Conservation (phyloP, 2,113 vertebrate species). For the Apteryx mantelli region DNA sequence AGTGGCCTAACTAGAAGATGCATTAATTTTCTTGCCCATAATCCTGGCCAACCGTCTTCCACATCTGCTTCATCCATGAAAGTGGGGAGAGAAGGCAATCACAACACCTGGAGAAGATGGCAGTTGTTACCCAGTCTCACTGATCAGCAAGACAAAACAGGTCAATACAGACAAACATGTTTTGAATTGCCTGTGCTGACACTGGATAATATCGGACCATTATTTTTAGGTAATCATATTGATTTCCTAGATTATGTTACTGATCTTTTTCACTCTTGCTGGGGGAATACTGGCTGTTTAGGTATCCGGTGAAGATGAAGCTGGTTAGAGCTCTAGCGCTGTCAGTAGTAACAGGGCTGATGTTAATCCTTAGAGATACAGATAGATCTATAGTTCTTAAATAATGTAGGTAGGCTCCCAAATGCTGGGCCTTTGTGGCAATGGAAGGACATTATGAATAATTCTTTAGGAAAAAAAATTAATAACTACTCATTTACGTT, state of each 20-base stretch:
- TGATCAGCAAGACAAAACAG: neutral
- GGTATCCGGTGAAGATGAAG: neutral
- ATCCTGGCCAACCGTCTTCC: neutral
- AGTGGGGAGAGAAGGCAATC: accelerated
- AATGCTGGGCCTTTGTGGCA: neutral
- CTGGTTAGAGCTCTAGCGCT: neutral
- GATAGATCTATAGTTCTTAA: neutral
- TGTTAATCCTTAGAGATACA: neutral
- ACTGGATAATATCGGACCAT: neutral
- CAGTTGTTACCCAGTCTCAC: neutral
- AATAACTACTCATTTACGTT: neutral
- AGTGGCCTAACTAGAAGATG: neutral
- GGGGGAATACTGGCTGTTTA: neutral
- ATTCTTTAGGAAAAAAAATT: neutral
- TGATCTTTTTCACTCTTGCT: neutral
- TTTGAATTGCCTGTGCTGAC: neutral
- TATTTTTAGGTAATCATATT: neutral
- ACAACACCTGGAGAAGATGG: neutral
- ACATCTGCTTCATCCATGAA: neutral
- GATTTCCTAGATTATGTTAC: neutral
- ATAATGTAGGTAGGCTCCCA: neutral
- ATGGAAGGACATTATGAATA: neutral
- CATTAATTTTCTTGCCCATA: neutral
- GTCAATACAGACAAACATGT: neutral
- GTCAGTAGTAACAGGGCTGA: accelerated